phyloP scores from a whole-genome alignment of 2,888 invertebrate genomes.

The Girardia tigrina region DNA sequence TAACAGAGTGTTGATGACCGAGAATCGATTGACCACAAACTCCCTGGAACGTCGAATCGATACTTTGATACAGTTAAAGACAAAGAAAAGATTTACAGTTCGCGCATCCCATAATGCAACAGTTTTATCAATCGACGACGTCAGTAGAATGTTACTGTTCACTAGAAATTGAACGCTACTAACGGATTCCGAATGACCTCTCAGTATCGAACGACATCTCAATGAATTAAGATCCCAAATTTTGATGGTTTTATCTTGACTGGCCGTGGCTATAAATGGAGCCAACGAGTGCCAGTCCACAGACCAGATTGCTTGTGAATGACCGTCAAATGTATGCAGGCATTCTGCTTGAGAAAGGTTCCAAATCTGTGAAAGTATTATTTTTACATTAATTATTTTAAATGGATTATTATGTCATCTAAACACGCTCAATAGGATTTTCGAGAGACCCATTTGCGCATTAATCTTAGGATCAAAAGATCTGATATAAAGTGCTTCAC shows the following conservation, averaged over 20 bases:
- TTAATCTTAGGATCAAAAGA: too few relatives aligned
- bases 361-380: too few relatives aligned
- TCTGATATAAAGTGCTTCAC: too few relatives aligned
- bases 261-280: conserved; percentile 49
- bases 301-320: conserved; percentile 50
- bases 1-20: conserved; percentile 50
- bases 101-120: conserved; percentile 50
- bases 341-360: conserved; percentile 48
- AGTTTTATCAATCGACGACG: conserved; percentile 50
- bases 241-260: conserved; percentile 47
- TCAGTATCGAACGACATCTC: conserved; percentile 47
- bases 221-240: conserved; percentile 40
- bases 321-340: conserved; percentile 50
- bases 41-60: conserved; percentile 6
- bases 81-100: conserved; percentile 43
- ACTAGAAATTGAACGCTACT: conserved; percentile 49
- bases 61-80: neutral
- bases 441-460: too few relatives aligned
- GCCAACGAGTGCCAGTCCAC: conserved; percentile 49
- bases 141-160: conserved; percentile 48
- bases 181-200: conserved; percentile 50
- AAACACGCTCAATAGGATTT: too few relatives aligned
- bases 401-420: neutral
- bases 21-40: conserved; percentile 38
- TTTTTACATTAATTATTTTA: too few relatives aligned